Percentiles rank a stretch among this genome's conserved stretches.
Evolutionary conservation across 2,113 vertebrate species (phyloP).

Genomic region (Lates calcarifer): DNA sequence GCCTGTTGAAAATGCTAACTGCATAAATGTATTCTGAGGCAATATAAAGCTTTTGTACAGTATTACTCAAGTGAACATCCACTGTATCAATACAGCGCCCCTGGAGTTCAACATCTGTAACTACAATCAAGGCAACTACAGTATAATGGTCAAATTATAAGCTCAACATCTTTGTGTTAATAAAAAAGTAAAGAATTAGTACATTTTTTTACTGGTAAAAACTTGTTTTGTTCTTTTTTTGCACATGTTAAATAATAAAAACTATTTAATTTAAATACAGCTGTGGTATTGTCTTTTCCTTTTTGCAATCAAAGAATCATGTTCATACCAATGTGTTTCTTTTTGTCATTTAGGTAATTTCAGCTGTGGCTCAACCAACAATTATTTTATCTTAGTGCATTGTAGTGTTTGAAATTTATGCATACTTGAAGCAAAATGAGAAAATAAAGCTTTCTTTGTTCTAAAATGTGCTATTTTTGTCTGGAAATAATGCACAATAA

Average conservation of each 20-base stretch:
- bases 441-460: background rate
- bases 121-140: constrained; percentile 16
- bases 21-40: background rate
- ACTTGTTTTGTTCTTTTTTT: background rate
- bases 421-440: background rate
- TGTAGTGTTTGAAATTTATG: background rate
- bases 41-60: background rate
- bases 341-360: background rate
- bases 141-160: background rate
- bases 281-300: background rate
- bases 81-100: constrained; percentile 28
- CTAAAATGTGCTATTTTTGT: background rate
- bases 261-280: background rate
- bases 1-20: constrained; percentile 6
- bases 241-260: constrained; percentile 31
- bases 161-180: background rate
- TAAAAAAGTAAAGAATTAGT: background rate
- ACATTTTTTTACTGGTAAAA: background rate
- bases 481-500: background rate
- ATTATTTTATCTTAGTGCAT: background rate
- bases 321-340: background rate
- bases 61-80: background rate
- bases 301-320: background rate
- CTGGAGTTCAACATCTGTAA: constrained; percentile 23
- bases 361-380: background rate